Evolutionary conservation across 2,888 invertebrate genomes (phyloP).

Genomic region (Monopis laevigella): DNA sequence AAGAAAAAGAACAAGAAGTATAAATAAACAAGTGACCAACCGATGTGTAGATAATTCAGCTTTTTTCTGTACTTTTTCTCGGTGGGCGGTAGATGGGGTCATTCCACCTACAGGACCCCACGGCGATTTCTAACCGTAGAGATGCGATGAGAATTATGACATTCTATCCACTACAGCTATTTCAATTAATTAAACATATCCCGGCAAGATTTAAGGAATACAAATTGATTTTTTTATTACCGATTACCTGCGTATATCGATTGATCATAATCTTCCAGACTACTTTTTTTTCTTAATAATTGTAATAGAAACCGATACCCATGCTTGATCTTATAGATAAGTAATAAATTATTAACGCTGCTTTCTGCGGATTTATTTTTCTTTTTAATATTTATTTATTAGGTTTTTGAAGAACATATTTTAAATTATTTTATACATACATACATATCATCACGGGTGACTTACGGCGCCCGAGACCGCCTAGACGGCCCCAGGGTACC

Average conservation of each 20-base stretch:
- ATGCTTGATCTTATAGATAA: background rate
- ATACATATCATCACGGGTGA: too few species aligned
- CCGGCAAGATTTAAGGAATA: background rate
- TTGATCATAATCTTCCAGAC: conserved; percentile 2
- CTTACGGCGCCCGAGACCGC: too few species aligned
- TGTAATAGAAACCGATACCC: background rate
- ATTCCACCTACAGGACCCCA: conserved; percentile 21
- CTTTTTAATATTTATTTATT: too few species aligned
- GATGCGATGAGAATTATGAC: conserved; percentile 41
- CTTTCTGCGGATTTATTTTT: too few species aligned
- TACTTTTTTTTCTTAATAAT: background rate
- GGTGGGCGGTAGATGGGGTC: background rate
- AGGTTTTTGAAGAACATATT: too few species aligned
- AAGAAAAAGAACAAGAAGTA: too few species aligned
- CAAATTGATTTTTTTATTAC: conserved; percentile 9
- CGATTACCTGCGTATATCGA: conserved; percentile 4
- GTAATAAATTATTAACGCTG: background rate
- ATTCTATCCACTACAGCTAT: conserved; percentile 41
- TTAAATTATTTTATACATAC: too few species aligned
- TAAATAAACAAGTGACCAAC: background rate
- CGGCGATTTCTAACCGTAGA: conserved; percentile 27
- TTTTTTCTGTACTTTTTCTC: conserved; percentile 4
- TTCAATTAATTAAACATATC: conserved; percentile 43
- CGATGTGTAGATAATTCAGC: background rate
- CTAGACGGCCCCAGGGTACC: too few species aligned